These are phyloP conservation scores for Dendroctonus valens DNA, from an alignment of 1,140 invertebrate species.

Conservation along the genomic window DNA sequence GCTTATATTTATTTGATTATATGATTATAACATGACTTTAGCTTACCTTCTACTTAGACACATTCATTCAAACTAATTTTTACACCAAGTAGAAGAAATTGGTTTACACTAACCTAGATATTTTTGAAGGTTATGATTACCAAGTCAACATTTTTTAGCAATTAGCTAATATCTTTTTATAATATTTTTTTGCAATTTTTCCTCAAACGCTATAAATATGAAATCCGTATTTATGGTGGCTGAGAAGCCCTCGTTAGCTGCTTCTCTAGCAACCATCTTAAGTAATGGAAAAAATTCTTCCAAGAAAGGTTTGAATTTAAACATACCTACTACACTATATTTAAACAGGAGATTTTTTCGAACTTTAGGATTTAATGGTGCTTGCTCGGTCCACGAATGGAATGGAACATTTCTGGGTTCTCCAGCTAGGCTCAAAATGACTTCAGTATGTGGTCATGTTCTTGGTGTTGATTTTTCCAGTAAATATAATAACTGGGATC, in stretches of 20 bases:
- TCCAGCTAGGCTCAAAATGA: constrained; percentile 87
- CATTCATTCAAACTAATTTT: too few relatives aligned
- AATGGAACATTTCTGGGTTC: constrained; percentile 75
- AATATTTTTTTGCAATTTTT: too few relatives aligned
- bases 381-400: constrained; percentile 94
- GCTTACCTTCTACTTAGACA: too few relatives aligned
- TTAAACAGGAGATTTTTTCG: neutral
- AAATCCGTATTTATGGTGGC: constrained; percentile 97
- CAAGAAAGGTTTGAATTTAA: constrained; percentile 72
- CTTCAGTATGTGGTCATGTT: constrained; percentile 97
- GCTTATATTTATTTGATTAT: too few relatives aligned
- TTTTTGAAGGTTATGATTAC: too few relatives aligned
- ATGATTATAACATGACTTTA: too few relatives aligned
- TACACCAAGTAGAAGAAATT: too few relatives aligned
- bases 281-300: constrained; percentile 80
- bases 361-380: constrained; percentile 73
- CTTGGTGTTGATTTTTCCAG: constrained; percentile 94
- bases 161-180: too few relatives aligned
- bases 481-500: constrained; percentile 98
- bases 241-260: constrained; percentile 97
- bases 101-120: too few relatives aligned
- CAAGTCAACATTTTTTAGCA: too few relatives aligned
- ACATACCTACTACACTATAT: neutral
- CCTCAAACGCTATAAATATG: constrained; percentile 56
- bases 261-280: constrained; percentile 91